Conservation (phyloP, 2,888 invertebrate genomes). For the Imbricaverruca yamaguchii region DNA sequence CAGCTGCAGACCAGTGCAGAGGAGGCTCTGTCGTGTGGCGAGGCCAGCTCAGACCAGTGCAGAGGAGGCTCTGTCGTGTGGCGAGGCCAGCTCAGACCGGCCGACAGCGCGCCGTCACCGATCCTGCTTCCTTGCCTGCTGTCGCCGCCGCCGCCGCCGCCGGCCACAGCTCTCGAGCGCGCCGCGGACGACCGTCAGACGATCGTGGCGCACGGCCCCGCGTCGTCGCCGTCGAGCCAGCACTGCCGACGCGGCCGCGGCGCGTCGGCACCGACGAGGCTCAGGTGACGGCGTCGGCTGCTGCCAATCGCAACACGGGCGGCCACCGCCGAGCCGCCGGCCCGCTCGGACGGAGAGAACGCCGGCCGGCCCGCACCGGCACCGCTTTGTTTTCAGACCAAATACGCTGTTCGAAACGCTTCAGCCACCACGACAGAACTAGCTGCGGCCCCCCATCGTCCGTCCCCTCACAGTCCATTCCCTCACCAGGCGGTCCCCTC, state of each 20-base stretch:
- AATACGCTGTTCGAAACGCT: background rate
- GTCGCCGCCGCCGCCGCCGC: background rate
- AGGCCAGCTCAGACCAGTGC: too few relatives aligned
- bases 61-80: too few relatives aligned
- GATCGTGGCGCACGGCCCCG: background rate
- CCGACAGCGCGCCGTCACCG: too few relatives aligned
- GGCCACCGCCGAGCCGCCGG: background rate
- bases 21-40: too few relatives aligned
- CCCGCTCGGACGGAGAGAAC: background rate
- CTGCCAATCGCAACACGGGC: constrained; percentile 1
- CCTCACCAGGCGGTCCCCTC: too few relatives aligned
- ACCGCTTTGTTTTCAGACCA: background rate
- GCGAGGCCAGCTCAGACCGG: too few relatives aligned
- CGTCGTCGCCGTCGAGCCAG: background rate
- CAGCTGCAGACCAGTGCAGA: too few relatives aligned
- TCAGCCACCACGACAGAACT: too few relatives aligned
- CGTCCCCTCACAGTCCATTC: too few relatives aligned
- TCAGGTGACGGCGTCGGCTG: background rate
- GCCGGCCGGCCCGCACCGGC: background rate
- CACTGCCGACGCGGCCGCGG: constrained; percentile 4
- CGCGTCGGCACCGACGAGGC: background rate
- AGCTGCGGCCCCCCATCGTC: too few relatives aligned
- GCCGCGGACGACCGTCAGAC: background rate
- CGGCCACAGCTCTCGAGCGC: background rate
- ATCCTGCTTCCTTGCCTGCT: too few relatives aligned